phyloP scores from a whole-genome alignment of 2,113 vertebrate species.

The Rhabdomys dilectus region DNA sequence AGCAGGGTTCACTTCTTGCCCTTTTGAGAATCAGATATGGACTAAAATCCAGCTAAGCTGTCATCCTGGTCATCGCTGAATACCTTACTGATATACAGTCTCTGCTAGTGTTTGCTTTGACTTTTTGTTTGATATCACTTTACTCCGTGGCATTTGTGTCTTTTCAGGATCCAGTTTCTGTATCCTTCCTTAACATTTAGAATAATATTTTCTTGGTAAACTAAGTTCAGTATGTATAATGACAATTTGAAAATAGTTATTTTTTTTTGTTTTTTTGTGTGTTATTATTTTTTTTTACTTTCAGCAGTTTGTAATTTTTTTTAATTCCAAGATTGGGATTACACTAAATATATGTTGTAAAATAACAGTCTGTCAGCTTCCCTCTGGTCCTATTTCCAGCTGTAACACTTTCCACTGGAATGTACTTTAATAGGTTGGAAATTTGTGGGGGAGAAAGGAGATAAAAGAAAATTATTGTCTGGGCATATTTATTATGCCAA shows the following conservation, averaged over 20 bases:
- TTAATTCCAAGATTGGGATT: background rate
- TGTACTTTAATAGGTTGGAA: conserved; percentile 49
- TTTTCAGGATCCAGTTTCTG: background rate
- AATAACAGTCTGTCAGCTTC: conserved; percentile 48
- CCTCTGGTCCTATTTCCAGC: conserved; percentile 43
- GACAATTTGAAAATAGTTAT: background rate
- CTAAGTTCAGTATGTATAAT: background rate
- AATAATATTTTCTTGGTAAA: background rate
- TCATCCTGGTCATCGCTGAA: background rate
- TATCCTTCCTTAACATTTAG: background rate
- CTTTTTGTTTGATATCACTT: background rate
- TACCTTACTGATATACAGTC: too few relatives aligned
- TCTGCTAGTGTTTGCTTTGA: background rate
- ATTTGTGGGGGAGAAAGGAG: background rate
- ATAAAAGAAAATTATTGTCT: conserved; percentile 59
- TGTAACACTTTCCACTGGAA: conserved; percentile 58
- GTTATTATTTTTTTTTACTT: background rate
- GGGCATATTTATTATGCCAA: conserved; percentile 70
- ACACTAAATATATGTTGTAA: conserved; percentile 41
- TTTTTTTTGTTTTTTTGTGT: background rate
- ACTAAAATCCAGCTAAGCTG: background rate
- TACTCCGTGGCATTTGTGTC: background rate
- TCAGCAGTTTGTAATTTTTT: background rate
- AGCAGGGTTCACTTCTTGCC: fast-evolving
- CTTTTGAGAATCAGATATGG: background rate